Percentiles rank a stretch among this genome's conserved stretches.
These are phyloP conservation scores for Palaemon carinicauda DNA, from an alignment of 1,140 invertebrate species.

Conservation along the genomic window DNA sequence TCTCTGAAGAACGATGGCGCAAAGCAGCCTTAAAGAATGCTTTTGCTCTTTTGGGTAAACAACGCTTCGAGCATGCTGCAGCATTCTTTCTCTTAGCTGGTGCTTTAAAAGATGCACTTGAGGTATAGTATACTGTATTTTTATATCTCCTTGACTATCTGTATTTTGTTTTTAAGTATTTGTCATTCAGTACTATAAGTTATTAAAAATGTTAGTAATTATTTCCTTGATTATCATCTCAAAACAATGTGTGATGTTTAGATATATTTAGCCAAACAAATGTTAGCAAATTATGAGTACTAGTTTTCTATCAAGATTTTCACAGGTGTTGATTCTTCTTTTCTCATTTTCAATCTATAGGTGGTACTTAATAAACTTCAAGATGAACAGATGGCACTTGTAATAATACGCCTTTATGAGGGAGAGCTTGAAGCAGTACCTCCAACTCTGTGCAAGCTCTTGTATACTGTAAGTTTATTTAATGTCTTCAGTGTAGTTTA, in stretches of 20 bases:
- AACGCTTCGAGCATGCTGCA: conserved; percentile 70
- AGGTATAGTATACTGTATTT: conserved; percentile 72
- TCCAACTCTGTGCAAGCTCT: conserved; percentile 76
- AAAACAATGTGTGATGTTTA: background rate
- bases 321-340: background rate
- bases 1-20: conserved; percentile 90
- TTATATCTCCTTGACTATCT: background rate
- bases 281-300: too few species aligned
- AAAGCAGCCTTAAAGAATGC: conserved; percentile 98
- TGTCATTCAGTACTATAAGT: background rate
- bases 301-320: too few species aligned
- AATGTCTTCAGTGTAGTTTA: too few species aligned
- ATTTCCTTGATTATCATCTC: background rate
- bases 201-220: too few species aligned
- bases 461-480: conserved; percentile 73
- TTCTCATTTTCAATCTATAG: background rate
- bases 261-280: background rate
- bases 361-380: conserved; percentile 85
- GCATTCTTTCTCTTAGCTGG: conserved; percentile 93
- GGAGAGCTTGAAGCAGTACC: conserved; percentile 78
- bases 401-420: conserved; percentile 92
- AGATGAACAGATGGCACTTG: conserved; percentile 95
- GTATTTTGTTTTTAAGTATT: background rate
- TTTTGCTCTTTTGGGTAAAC: conserved; percentile 93
- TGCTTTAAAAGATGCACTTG: conserved; percentile 91